These are phyloP conservation scores for Nymphalis c-album DNA, from an alignment of 2,888 invertebrate genomes.

Conservation along the genomic window DNA sequence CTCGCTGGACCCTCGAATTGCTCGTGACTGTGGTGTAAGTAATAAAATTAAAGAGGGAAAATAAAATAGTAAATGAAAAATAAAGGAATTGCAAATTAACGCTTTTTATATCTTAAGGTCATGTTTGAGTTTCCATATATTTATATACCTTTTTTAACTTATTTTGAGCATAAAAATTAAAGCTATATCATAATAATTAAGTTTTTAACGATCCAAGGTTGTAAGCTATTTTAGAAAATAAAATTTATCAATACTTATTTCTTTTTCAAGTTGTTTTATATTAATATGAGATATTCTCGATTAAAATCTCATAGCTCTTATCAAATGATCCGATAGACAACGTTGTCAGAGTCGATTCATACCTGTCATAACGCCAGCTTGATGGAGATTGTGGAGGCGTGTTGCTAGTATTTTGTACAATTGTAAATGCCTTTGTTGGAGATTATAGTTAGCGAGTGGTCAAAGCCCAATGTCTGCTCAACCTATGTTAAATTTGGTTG, in stretches of 20 bases:
- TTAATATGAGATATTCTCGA: too few relatives aligned
- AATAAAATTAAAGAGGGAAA: not conserved
- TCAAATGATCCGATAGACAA: conserved; percentile 34
- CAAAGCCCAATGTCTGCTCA: conserved; percentile 34
- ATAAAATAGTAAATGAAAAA: not conserved
- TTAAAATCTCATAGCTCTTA: conserved; percentile 3
- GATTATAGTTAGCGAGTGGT: conserved; percentile 54
- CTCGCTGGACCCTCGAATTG: conserved; percentile 62
- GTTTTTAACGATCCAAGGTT: too few relatives aligned
- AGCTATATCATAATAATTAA: too few relatives aligned
- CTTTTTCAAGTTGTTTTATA: too few relatives aligned
- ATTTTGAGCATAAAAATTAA: too few relatives aligned
- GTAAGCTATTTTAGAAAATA: not conserved
- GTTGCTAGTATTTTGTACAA: conserved; percentile 53
- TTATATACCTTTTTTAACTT: too few relatives aligned
- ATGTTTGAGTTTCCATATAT: too few relatives aligned
- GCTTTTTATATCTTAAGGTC: too few relatives aligned
- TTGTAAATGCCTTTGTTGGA: conserved; percentile 50
- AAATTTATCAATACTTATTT: too few relatives aligned
- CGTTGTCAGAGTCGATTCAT: conserved; percentile 54
- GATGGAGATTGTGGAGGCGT: conserved; percentile 61
- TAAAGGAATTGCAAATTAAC: too few relatives aligned
- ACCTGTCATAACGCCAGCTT: conserved; percentile 64
- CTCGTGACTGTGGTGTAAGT: conserved; percentile 36
- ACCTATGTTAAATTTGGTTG: conserved; percentile 26